Evolutionary conservation across 2,797 vertebrate genomes (phyloP).

Genomic region (Hippoglossus hippoglossus): DNA sequence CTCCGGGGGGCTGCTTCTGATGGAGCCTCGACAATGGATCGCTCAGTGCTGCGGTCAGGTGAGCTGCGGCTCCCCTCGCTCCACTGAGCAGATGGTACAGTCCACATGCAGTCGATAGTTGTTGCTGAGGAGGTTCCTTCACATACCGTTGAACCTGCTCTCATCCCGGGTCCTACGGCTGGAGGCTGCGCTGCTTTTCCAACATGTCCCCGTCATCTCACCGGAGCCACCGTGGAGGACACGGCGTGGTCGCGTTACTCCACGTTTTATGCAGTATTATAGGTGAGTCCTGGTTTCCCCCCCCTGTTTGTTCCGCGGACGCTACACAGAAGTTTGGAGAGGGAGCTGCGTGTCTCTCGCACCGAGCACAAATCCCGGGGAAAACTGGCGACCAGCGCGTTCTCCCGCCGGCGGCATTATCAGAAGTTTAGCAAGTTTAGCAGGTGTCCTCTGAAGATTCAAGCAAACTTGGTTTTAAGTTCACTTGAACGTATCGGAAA

Average conservation of each 20-base stretch:
- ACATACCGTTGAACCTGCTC: conserved; percentile 67
- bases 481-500: conserved; percentile 36
- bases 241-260: conserved; percentile 49
- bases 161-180: conserved; percentile 29
- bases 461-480: conserved; percentile 71
- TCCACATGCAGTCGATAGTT: conserved; percentile 84
- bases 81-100: conserved; percentile 75
- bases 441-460: conserved; percentile 7
- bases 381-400: neutral
- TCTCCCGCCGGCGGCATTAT: neutral
- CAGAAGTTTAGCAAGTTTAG: conserved; percentile 32
- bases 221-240: conserved; percentile 65
- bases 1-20: conserved; percentile 38
- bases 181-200: conserved; percentile 59
- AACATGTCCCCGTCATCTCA: conserved; percentile 68
- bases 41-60: conserved; percentile 63
- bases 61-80: conserved; percentile 60
- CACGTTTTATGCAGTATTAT: conserved; percentile 72
- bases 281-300: conserved; percentile 73
- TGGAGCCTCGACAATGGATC: conserved; percentile 21
- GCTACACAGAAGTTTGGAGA: conserved; percentile 64
- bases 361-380: conserved; percentile 10
- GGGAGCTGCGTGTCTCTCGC: conserved; percentile 24
- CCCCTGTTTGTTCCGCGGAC: neutral
- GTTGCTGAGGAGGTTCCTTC: conserved; percentile 86